Base-by-base conservation (phyloP, 1,140 invertebrate species). In the Thaumetopoea pityocampa region DNA sequence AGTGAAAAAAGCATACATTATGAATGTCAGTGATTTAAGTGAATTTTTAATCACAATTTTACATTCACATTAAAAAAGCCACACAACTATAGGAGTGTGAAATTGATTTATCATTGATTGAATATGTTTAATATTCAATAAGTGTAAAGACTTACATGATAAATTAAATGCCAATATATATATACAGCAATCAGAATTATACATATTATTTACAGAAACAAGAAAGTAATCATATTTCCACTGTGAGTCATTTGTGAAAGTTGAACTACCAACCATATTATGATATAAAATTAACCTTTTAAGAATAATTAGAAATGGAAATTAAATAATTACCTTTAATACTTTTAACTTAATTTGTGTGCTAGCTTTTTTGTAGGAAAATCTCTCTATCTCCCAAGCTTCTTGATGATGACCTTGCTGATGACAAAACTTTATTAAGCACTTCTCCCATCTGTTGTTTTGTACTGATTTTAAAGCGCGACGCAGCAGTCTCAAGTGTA, bases 351-450 rank as follows among this genome's bases (percentile, higher is more conserved):
- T 98, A 3, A 96, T 92, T 62, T 90, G 88, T 23, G 96, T 85
- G 58, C 93, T 93, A 48, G 95, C 91, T 86, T 97, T 96, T 71
- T 95, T 96, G 79, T 98, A 99, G 19, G 97, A 96, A 89, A 97
- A 97, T 48, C 95, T 88, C 82, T 98, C 97, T 27, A 99, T 87
- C 87, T 98, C 96, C 96, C 96, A 98, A 41, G 93, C 96, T 89
- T 98, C 97, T 67, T 96, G 92, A 50, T 92, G 90, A 14, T 86
- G 78, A 24, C 92, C 93, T 71, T 95, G 96, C 19, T 91, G 90
- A 67, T 96, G 92, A 85, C 94, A 96, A 86, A 98, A 96, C 85
- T 96, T 97, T 29, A 95, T 91, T 41, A 98, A 74, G 40, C 90
- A 90, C 66, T 89, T 91, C 76, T 98, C 96, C 97, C 97, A 98